Percentiles rank a stretch among this genome's conserved stretches.
Conservation (phyloP, 92 coral and sea anemone genomes). For the Porites evermanni region DNA sequence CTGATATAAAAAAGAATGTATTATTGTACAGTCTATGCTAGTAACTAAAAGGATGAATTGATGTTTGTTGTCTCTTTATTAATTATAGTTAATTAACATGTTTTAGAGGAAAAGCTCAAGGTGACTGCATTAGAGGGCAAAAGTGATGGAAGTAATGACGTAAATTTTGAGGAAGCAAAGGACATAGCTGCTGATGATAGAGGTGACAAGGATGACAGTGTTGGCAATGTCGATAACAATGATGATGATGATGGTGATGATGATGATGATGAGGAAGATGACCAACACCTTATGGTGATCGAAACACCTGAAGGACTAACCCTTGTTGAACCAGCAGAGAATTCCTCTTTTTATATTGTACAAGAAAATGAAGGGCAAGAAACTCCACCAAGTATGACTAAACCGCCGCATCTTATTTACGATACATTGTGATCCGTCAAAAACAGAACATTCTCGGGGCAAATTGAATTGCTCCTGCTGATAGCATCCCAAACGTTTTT, state of each 20-base stretch:
- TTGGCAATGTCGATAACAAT: conserved; percentile 14
- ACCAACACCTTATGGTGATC: conserved; percentile 85
- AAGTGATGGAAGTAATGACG: conserved; percentile 22
- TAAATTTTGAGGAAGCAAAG: conserved; percentile 44
- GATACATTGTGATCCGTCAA: no score
- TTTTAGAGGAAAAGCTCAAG: conserved; percentile 27
- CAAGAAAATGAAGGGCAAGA: conserved; percentile 81
- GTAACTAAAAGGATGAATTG: no score
- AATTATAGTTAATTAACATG: not conserved
- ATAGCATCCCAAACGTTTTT: no score
- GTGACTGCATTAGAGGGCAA: not conserved
- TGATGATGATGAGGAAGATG: conserved; percentile 67
- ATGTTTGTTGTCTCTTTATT: not conserved
- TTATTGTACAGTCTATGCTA: no score
- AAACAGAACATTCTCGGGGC: no score
- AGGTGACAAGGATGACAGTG: conserved; percentile 60
- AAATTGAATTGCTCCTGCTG: no score
- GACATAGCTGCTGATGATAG: conserved; percentile 17
- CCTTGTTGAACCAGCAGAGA: conserved; percentile 81
- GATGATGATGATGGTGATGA: conserved; percentile 16
- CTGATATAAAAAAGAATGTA: no score
- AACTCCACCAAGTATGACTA: conserved; percentile 76
- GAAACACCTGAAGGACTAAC: conserved; percentile 98
- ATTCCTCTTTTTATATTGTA: conserved; percentile 76
- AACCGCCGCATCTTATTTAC: no score